phyloP scores from a whole-genome alignment of 2,113 vertebrate species.

The Hippocampus guttulatus region DNA sequence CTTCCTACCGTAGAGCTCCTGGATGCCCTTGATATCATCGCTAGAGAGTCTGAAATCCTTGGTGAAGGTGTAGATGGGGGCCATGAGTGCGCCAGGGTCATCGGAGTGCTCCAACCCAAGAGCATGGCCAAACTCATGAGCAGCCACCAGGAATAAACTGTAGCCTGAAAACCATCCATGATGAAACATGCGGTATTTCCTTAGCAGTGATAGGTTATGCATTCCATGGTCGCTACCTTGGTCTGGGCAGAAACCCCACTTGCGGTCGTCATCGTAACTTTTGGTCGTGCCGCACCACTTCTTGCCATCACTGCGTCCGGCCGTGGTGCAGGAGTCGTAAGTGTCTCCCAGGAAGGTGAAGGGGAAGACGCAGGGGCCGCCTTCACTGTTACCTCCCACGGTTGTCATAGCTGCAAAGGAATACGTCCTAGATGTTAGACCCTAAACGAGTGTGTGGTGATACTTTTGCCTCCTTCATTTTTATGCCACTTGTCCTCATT shows the following conservation, averaged over 20 bases:
- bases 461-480: no score
- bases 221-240: slow-evolving; percentile 75
- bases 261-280: slow-evolving; percentile 91
- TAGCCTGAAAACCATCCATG: slow-evolving; percentile 75
- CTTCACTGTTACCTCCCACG: slow-evolving; percentile 89
- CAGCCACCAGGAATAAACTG: slow-evolving; percentile 95
- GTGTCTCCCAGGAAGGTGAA: slow-evolving; percentile 88
- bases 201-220: neutral
- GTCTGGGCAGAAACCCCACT: slow-evolving; percentile 97
- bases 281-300: slow-evolving; percentile 84
- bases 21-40: slow-evolving; percentile 90
- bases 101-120: slow-evolving; percentile 95
- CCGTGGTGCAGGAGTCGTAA: slow-evolving; percentile 84
- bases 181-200: neutral
- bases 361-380: slow-evolving; percentile 87
- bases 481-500: no score
- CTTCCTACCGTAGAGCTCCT: slow-evolving; percentile 88
- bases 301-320: slow-evolving; percentile 87
- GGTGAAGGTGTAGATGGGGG: slow-evolving; percentile 91
- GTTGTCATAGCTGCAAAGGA: slow-evolving; percentile 85
- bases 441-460: no score
- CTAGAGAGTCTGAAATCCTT: slow-evolving; percentile 90
- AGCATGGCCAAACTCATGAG: slow-evolving; percentile 96
- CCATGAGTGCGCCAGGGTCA: slow-evolving; percentile 93
- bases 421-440: slow-evolving; percentile 19